Percentiles rank a stretch among this genome's conserved stretches.
These are phyloP conservation scores for Athripsodes cinereus DNA, from an alignment of 2,888 invertebrate species.

Conservation along the genomic window DNA sequence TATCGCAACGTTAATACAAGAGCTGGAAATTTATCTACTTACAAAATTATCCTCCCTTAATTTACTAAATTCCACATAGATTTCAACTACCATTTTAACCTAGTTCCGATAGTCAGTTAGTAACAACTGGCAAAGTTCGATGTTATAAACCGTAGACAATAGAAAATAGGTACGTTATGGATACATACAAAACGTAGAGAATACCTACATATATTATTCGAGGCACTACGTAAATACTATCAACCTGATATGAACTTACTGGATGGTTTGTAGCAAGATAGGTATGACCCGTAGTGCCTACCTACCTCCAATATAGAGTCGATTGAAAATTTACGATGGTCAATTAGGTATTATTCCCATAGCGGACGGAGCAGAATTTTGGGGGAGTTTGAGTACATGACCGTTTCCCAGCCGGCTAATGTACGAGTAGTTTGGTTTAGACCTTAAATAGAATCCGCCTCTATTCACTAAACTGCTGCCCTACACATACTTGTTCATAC, in stretches of 20 bases:
- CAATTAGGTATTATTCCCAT: constrained; percentile 2
- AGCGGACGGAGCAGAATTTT: not conserved
- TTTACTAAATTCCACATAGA: too few relatives aligned
- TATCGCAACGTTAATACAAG: too few relatives aligned
- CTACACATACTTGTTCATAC: not conserved
- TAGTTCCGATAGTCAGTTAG: too few relatives aligned
- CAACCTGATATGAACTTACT: not conserved
- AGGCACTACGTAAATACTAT: not conserved
- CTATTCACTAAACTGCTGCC: constrained; percentile 2
- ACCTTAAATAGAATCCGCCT: constrained; percentile 2
- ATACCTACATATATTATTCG: too few relatives aligned
- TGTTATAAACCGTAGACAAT: too few relatives aligned
- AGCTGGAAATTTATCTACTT: too few relatives aligned
- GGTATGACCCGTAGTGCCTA: not conserved
- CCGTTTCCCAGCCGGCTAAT: not conserved
- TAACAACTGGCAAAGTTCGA: too few relatives aligned
- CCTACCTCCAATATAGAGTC: too few relatives aligned
- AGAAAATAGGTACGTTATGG: too few relatives aligned
- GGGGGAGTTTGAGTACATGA: not conserved
- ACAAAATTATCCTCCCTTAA: too few relatives aligned
- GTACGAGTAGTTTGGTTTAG: not conserved
- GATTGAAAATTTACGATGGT: constrained; percentile 6
- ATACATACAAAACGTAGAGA: too few relatives aligned
- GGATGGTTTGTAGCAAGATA: not conserved
- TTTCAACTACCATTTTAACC: too few relatives aligned